A percentile compares a stretch with the other conserved stretches of the same genome.
phyloP scores from a whole-genome alignment of 2,113 vertebrate species.

The Cyprinodon brontotheroides region DNA sequence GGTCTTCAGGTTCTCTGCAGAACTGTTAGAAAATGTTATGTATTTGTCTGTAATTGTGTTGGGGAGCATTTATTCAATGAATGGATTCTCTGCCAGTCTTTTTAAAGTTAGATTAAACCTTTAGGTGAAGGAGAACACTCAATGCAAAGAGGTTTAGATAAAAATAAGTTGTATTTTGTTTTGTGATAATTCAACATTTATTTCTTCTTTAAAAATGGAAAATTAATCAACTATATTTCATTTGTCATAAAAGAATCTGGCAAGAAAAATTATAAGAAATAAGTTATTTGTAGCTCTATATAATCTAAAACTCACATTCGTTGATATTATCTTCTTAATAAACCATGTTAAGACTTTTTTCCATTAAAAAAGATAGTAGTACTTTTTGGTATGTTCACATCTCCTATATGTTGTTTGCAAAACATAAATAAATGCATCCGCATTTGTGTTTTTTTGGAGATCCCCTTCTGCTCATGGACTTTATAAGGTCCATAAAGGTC shows the following conservation, averaged over 20 bases:
- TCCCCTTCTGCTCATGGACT: conserved; percentile 8
- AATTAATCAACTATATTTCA: neutral
- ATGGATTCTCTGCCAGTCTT: neutral
- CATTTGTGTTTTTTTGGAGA: neutral
- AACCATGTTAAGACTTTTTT: neutral
- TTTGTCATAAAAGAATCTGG: neutral
- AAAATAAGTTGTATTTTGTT: neutral
- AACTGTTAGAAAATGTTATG: conserved; percentile 2
- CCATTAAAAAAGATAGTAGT: neutral
- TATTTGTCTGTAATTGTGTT: neutral
- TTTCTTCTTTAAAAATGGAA: neutral
- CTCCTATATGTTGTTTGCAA: neutral
- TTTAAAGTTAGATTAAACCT: neutral
- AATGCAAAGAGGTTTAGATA: neutral
- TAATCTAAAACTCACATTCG: neutral
- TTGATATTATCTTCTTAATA: neutral
- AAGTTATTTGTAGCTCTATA: neutral
- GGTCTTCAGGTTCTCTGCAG: conserved; percentile 22
- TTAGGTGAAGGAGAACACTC: neutral
- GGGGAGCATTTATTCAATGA: neutral
- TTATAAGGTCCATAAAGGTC: conserved; percentile 11
- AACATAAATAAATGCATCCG: neutral
- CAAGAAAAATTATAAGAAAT: neutral
- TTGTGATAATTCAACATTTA: neutral
- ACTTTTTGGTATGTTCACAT: neutral